Conservation (phyloP, 2,888 invertebrate species). For the Parnassius apollo region DNA sequence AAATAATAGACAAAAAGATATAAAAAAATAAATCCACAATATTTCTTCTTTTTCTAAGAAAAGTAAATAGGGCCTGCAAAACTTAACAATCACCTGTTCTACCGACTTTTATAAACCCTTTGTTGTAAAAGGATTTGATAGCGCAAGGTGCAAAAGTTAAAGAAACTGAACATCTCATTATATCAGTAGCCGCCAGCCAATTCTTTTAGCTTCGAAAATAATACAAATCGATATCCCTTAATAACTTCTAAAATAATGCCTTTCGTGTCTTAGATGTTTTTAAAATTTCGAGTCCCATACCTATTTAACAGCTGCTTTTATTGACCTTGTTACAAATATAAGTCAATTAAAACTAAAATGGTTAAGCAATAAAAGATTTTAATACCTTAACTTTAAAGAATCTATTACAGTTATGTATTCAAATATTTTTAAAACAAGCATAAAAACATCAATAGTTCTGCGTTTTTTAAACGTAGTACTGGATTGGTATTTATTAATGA, state of each 20-base stretch:
- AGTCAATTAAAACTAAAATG: constrained; percentile 55
- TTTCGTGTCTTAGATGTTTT: constrained; percentile 29
- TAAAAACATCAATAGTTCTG: constrained; percentile 49
- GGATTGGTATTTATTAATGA: constrained; percentile 59
- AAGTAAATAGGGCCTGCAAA: constrained; percentile 33
- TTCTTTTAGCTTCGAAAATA: constrained; percentile 55
- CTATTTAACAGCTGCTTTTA: constrained; percentile 67
- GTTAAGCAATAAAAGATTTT: constrained; percentile 36
- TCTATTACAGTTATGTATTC: constrained; percentile 32
- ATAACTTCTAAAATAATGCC: constrained; percentile 65
- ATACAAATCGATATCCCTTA: constrained; percentile 68
- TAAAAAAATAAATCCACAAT: too few relatives aligned
- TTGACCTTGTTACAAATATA: constrained; percentile 67
- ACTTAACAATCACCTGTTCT: constrained; percentile 55
- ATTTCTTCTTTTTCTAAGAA: neutral
- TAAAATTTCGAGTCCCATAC: constrained; percentile 51
- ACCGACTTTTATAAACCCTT: constrained; percentile 49
- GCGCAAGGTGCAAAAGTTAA: constrained; percentile 73
- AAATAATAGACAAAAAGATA: too few relatives aligned
- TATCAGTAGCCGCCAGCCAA: constrained; percentile 51
- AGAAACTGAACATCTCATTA: constrained; percentile 66
- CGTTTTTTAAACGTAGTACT: constrained; percentile 59
- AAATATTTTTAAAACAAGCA: neutral
- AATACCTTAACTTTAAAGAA: constrained; percentile 29
- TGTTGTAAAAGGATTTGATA: constrained; percentile 56